Evolutionary conservation across 2,113 vertebrate genomes (phyloP).

Genomic region (Clarias macrocephalus): DNA sequence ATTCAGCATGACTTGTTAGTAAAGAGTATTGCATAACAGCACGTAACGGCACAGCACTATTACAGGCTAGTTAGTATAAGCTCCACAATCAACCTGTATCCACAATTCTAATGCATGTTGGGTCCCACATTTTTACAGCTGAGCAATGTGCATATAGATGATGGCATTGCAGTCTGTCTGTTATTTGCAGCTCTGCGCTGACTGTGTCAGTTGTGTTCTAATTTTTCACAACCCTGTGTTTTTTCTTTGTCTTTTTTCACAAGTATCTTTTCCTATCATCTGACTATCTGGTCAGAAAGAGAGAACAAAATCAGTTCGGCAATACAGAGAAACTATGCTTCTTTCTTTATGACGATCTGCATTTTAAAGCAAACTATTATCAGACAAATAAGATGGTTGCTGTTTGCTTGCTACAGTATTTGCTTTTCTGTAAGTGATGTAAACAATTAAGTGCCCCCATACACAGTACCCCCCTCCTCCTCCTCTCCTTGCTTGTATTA

Average conservation of each 20-base stretch:
- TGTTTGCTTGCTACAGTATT: neutral
- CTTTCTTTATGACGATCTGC: neutral
- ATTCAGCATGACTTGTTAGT: neutral
- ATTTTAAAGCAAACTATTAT: neutral
- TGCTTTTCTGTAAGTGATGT: neutral
- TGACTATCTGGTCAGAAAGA: constrained; percentile 9
- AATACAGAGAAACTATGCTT: neutral
- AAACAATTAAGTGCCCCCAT: neutral
- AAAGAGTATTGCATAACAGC: neutral
- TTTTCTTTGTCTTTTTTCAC: constrained; percentile 3
- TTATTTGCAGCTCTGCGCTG: constrained; percentile 61
- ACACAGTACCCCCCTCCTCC: neutral
- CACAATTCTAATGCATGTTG: constrained; percentile 4
- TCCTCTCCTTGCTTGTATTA: neutral
- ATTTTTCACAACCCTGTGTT: neutral
- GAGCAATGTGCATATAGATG: constrained; percentile 18
- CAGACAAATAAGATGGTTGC: neutral
- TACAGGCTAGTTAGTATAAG: neutral
- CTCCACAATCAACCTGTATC: neutral
- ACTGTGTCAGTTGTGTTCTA: neutral
- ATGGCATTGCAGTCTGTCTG: constrained; percentile 3
- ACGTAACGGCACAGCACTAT: no score
- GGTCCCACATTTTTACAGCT: constrained; percentile 28
- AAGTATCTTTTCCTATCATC: neutral
- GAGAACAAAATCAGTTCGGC: no score